A percentile compares a stretch with the other conserved stretches of the same genome.
Conservation (phyloP, 2,113 vertebrate species). For the Erythrolamprus reginae region DNA sequence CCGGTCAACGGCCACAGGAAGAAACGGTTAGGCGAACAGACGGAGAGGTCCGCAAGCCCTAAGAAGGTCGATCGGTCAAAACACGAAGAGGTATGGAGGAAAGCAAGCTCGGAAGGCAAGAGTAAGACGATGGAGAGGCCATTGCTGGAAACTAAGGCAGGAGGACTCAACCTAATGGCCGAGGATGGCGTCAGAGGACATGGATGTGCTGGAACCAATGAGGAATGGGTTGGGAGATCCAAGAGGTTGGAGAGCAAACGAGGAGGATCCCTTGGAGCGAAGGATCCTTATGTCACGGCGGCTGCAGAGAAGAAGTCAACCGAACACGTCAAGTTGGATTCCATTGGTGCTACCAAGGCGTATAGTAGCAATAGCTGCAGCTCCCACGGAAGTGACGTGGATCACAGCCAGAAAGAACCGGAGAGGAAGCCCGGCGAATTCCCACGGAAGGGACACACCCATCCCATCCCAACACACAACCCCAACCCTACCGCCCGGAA, state of each 20-base stretch:
- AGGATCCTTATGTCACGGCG: conserved; percentile 58
- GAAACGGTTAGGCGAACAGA: conserved; percentile 78
- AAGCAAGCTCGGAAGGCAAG: conserved; percentile 69
- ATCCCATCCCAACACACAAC: conserved; percentile 67
- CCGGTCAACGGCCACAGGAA: conserved; percentile 77
- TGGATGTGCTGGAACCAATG: conserved; percentile 56
- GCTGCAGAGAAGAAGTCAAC: conserved; percentile 70
- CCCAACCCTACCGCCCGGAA: conserved; percentile 74
- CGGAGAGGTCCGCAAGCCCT: conserved; percentile 81
- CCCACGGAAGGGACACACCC: conserved; percentile 72
- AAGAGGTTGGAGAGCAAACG: conserved; percentile 71
- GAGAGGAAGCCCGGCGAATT: conserved; percentile 68
- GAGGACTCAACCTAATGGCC: conserved; percentile 61
- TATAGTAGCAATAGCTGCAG: conserved; percentile 62
- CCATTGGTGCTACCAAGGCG: conserved; percentile 66
- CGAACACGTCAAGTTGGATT: conserved; percentile 64
- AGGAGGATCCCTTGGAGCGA: conserved; percentile 75
- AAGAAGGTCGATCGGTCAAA: conserved; percentile 75
- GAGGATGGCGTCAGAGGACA: conserved; percentile 68
- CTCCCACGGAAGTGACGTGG: conserved; percentile 64
- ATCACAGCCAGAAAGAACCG: conserved; percentile 69
- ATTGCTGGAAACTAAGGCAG: conserved; percentile 70
- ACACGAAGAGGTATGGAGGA: conserved; percentile 72
- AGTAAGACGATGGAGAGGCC: conserved; percentile 75
- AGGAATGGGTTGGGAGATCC: conserved; percentile 66